A percentile compares a stretch with the other conserved stretches of the same genome.
Conservation (phyloP, 2,797 vertebrate genomes). For the Peromyscus attwateri region DNA sequence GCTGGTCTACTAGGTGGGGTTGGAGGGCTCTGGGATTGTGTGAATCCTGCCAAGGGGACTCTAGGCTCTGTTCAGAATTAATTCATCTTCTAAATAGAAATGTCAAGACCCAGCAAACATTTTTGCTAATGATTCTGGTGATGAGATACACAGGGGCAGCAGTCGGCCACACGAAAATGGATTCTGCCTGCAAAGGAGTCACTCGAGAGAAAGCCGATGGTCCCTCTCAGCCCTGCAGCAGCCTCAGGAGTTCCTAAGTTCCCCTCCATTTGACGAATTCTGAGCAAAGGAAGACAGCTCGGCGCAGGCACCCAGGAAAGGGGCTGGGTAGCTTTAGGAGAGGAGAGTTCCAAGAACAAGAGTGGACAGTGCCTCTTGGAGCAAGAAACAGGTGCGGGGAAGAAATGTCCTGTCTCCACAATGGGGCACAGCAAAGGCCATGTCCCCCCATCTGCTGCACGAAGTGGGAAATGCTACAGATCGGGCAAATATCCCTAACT, state of each 20-base stretch:
- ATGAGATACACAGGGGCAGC: constrained; percentile 70
- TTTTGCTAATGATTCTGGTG: constrained; percentile 74
- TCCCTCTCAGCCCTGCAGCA: constrained; percentile 41
- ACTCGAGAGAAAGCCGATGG: constrained; percentile 67
- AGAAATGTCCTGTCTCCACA: neutral
- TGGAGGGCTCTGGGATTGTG: neutral
- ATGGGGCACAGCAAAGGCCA: accelerated
- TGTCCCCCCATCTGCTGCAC: neutral
- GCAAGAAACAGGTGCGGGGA: neutral
- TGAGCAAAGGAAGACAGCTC: neutral
- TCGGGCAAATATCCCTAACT: neutral
- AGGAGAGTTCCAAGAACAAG: neutral
- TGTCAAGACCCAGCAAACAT: constrained; percentile 62
- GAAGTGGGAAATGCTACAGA: neutral
- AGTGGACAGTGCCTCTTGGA: neutral
- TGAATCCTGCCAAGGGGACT: constrained; percentile 44
- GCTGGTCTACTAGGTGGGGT: neutral
- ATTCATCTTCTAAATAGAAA: constrained; percentile 76
- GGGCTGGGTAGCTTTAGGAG: neutral
- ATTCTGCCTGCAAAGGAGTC: constrained; percentile 68
- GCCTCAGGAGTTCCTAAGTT: constrained; percentile 39
- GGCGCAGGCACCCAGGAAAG: neutral
- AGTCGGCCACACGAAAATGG: constrained; percentile 59
- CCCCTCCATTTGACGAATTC: constrained; percentile 52
- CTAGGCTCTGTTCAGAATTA: constrained; percentile 68